Conservation (phyloP, 2,113 vertebrate species). For the Dolichotis patagonum region DNA sequence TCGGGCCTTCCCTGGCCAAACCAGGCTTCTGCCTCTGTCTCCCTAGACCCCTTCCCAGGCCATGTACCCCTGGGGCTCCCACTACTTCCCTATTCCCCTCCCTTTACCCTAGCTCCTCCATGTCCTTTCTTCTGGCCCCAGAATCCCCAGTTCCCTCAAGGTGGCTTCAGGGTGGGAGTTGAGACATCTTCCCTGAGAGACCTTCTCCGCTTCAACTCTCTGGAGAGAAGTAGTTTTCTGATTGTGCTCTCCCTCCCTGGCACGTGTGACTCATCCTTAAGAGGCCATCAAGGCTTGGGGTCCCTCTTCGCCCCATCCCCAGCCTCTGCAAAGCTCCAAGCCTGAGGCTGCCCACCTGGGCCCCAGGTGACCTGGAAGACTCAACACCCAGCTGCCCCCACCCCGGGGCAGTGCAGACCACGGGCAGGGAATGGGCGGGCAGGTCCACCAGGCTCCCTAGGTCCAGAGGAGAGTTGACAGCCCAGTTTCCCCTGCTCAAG, state of each 20-base stretch:
- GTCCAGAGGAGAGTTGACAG: background rate
- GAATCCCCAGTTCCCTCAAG: background rate
- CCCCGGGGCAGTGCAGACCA: background rate
- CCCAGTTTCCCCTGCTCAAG: background rate
- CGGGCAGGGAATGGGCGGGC: background rate
- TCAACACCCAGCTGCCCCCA: background rate
- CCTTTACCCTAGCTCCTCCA: rapidly evolving
- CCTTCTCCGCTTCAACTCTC: background rate
- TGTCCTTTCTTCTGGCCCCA: background rate
- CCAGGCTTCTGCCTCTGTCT: background rate
- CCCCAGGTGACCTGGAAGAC: background rate
- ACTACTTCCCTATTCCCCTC: too few species aligned
- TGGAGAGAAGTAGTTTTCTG: background rate
- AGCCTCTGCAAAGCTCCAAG: background rate
- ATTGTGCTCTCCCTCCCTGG: background rate
- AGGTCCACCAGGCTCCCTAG: background rate
- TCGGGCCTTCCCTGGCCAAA: background rate
- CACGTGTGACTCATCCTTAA: background rate
- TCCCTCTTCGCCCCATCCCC: too few species aligned
- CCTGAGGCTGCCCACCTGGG: background rate
- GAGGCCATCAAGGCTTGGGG: background rate
- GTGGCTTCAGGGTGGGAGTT: background rate
- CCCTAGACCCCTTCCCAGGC: background rate
- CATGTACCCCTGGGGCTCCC: background rate
- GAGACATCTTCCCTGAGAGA: background rate